Conservation (phyloP, 2,888 invertebrate species). For the Acleris holmiana region DNA sequence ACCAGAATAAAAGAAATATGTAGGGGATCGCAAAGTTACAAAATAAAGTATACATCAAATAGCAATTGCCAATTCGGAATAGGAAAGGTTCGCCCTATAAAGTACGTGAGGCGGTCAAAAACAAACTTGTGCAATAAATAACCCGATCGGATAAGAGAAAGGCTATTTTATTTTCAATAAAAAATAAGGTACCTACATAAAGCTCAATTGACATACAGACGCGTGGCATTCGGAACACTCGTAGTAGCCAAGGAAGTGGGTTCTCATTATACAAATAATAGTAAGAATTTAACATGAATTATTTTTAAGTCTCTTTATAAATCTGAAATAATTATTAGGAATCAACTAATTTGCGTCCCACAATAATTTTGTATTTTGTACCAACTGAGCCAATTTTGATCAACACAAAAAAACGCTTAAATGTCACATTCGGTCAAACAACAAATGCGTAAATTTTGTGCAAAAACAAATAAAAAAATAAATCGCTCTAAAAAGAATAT, state of each 20-base stretch:
- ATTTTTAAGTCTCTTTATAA: too few relatives aligned
- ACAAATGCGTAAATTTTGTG: too few relatives aligned
- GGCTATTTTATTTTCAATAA: slow-evolving; percentile 82
- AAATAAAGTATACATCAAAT: slow-evolving; percentile 79
- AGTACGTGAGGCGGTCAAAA: slow-evolving; percentile 83
- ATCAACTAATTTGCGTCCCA: too few relatives aligned
- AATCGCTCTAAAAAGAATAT: too few relatives aligned
- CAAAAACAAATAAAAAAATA: too few relatives aligned
- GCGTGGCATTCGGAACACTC: slow-evolving; percentile 23
- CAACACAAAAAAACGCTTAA: too few relatives aligned
- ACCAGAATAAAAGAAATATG: slow-evolving; percentile 61
- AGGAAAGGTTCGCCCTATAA: slow-evolving; percentile 81
- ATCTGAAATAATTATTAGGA: too few relatives aligned
- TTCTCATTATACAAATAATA: slow-evolving; percentile 27
- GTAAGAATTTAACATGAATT: slow-evolving; percentile 6
- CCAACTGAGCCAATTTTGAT: too few relatives aligned
- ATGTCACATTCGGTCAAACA: too few relatives aligned
- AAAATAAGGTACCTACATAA: slow-evolving; percentile 67
- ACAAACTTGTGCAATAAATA: slow-evolving; percentile 83
- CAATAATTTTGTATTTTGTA: too few relatives aligned
- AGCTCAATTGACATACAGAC: slow-evolving; percentile 37
- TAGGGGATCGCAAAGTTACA: slow-evolving; percentile 74
- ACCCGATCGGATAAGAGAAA: slow-evolving; percentile 80
- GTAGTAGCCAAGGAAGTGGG: slow-evolving; percentile 28
- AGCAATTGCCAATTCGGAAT: slow-evolving; percentile 82